Evolutionary conservation across 2,113 vertebrate species (phyloP).

Genomic region (Dromiciops gliroides): DNA sequence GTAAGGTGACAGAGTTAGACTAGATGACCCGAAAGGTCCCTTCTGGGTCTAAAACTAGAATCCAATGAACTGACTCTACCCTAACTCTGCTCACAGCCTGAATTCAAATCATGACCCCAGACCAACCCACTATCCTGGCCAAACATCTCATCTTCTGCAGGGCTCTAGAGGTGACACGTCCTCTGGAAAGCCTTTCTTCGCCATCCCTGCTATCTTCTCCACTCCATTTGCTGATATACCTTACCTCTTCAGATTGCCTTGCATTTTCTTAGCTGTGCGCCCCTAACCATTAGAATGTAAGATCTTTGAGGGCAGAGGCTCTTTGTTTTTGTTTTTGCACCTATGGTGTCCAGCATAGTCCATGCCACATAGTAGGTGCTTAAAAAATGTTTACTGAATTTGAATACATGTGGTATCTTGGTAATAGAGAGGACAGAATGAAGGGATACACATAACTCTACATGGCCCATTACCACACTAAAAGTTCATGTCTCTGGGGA

Average conservation of each 20-base stretch:
- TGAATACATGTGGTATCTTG: not conserved
- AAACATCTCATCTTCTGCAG: not conserved
- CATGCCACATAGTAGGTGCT: not conserved
- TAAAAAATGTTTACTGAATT: not conserved
- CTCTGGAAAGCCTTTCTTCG: not conserved
- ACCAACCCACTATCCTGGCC: not conserved
- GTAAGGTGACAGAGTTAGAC: not conserved
- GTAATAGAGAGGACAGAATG: not conserved
- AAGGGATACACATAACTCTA: not conserved
- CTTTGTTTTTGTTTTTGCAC: not conserved
- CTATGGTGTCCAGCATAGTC: not conserved
- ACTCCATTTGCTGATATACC: not conserved
- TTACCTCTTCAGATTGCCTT: not conserved
- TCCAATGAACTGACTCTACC: not conserved
- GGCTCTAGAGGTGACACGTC: not conserved
- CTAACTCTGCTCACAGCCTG: not conserved
- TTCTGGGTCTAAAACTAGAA: not conserved
- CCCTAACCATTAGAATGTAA: not conserved
- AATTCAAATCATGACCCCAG: not conserved
- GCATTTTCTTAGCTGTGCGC: not conserved
- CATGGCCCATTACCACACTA: not conserved
- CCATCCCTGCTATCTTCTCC: not conserved
- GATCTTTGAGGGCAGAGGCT: not conserved
- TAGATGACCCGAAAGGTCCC: not conserved
- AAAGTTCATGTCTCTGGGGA: not conserved